Percentiles rank a stretch among this genome's conserved stretches.
Conservation (phyloP, 2,888 invertebrate species). For the Dascillus cervinus region DNA sequence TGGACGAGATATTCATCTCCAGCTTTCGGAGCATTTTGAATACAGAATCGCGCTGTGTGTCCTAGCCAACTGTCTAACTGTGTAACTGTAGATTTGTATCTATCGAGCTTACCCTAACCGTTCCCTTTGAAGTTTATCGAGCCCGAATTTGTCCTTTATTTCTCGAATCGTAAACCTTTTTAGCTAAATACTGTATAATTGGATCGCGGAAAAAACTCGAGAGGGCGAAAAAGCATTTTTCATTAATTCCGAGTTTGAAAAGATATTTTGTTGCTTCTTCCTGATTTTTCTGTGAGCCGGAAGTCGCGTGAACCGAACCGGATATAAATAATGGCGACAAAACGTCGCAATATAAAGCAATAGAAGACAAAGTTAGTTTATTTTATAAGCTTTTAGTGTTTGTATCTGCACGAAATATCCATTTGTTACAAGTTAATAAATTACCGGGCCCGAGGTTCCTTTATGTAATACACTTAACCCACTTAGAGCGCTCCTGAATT, state of each 20-base stretch:
- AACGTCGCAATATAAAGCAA: conserved; percentile 31
- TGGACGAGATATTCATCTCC: neutral
- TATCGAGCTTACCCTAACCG: neutral
- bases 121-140: neutral
- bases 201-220: too few species aligned
- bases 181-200: too few species aligned
- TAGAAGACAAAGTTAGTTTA: conserved; percentile 28
- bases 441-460: conserved; percentile 17
- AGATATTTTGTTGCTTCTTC: conserved; percentile 21
- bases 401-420: conserved; percentile 23
- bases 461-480: conserved; percentile 11
- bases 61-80: too few species aligned
- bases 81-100: neutral
- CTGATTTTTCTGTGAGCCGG: conserved; percentile 23
- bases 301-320: conserved; percentile 31
- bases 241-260: conserved; percentile 19
- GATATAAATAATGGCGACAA: conserved; percentile 35
- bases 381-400: conserved; percentile 29
- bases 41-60: neutral
- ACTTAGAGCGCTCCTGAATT: too few species aligned
- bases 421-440: conserved; percentile 25
- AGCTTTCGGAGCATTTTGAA: neutral
- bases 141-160: too few species aligned
- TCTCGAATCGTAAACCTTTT: too few species aligned
- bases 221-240: conserved; percentile 19